Evolutionary conservation across 2,113 vertebrate genomes (phyloP).

Genomic region (Octodon degus): DNA sequence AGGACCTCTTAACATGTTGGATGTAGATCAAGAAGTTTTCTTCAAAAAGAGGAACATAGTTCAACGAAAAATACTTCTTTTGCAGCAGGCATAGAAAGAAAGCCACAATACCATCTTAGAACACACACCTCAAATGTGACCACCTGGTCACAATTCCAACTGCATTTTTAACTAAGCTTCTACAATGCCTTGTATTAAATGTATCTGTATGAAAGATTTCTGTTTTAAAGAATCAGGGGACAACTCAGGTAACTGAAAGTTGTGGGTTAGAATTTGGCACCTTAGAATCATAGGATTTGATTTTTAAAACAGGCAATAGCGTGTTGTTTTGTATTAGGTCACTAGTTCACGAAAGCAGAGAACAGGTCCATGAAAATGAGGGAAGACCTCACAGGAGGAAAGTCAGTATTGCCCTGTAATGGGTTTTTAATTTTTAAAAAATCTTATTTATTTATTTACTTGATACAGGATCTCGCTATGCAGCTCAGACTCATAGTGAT

Average conservation of each 20-base stretch:
- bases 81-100: conserved; percentile 47
- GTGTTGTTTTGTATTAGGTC: background rate
- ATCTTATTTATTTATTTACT: no score
- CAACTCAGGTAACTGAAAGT: background rate
- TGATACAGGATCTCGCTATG: no score
- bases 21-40: conserved; percentile 42
- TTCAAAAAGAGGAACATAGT: conserved; percentile 59
- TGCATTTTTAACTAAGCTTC: conserved; percentile 66
- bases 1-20: background rate
- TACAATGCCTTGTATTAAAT: background rate
- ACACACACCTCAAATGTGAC: conserved; percentile 21
- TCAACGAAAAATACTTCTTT: conserved; percentile 58
- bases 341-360: conserved; percentile 17
- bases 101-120: background rate
- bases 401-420: conserved; percentile 9
- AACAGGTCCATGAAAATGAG: background rate
- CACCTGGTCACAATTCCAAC: conserved; percentile 61
- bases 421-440: background rate
- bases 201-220: background rate
- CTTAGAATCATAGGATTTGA: background rate
- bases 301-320: conserved; percentile 26
- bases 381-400: background rate
- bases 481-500: no score
- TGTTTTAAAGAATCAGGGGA: background rate
- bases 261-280: background rate